Base-by-base conservation (phyloP, 1,140 invertebrate genomes). In the Choristoneura fumiferana region DNA sequence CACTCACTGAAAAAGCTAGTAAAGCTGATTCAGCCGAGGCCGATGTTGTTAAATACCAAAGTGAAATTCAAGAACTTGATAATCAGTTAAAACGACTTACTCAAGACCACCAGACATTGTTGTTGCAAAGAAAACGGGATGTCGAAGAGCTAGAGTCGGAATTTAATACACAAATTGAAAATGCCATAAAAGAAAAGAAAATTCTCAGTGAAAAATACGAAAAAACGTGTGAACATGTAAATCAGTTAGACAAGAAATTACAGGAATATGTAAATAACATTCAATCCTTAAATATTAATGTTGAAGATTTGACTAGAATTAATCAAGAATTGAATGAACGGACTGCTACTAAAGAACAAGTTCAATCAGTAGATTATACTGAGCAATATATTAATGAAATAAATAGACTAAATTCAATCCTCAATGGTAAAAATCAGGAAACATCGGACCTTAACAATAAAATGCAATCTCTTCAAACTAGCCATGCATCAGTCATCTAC, bases 71-170 rank as follows among this genome's bases (percentile, higher is more conserved):
- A 9, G 78, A 89, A 54, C 69, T 90, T 10, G 90, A 92, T 71
- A 60, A 68, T 15, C 89, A 91, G 35, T 33, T 93, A 18, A 91
- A 91, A 73, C 89, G 85, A 14, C 60, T 91, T 52, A 86, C 90
- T 9, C 73, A 84, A 35, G 90, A 92, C 22, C 90, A 91, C 74
- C 90, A 91, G 65, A 76, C 80, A 33, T 82, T 91, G 45, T 62
- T 92, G 63, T 76, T 81, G 4, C 81, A 89, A 54, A 91, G 91
- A 65, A 84, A 87, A 36, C 85, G 74, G 10, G 92, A 93, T 57
- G 87, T 92, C 38, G 92, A 93, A 63, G 91, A 92, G 64, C 73
- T 92, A 39, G 92, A 93, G 71, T 75, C 79, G 22, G 92, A 93
- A 67, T 89, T 93, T 57, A 92, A 91, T 62, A 83, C 78, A n/a